These are phyloP conservation scores for Macroglossus sobrinus DNA, from an alignment of 2,113 vertebrate species.

Conservation along the genomic window DNA sequence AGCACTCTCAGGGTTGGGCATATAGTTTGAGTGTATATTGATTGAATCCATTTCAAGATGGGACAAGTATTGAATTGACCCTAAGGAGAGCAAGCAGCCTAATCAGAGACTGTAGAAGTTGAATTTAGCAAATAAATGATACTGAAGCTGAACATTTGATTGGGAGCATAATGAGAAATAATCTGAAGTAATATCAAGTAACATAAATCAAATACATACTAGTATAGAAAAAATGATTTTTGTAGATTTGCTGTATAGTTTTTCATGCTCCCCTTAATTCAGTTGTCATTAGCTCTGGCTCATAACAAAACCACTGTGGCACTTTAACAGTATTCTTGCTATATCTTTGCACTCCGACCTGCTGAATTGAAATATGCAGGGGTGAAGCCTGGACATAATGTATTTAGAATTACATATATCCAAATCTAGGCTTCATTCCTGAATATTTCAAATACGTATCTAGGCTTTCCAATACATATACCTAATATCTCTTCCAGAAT, in stretches of 20 bases:
- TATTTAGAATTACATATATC: neutral
- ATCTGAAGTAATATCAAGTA: neutral
- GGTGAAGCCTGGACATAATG: neutral
- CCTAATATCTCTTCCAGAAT: neutral
- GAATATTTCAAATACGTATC: neutral
- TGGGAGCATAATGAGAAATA: neutral
- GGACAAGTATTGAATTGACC: neutral
- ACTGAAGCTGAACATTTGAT: neutral
- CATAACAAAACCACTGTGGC: neutral
- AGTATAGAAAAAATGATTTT: constrained; percentile 14
- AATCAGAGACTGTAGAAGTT: neutral
- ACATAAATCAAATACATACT: neutral
- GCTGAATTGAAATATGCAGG: neutral
- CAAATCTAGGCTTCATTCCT: neutral
- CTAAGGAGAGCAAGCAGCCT: neutral
- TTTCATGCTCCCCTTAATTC: neutral
- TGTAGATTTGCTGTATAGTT: neutral
- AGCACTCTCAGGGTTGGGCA: neutral
- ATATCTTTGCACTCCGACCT: neutral
- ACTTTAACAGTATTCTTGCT: neutral
- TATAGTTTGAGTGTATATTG: neutral
- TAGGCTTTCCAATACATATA: neutral
- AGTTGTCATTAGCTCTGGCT: neutral
- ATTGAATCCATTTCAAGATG: neutral
- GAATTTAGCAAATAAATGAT: neutral